These are phyloP conservation scores for Manis crassicaudata DNA, from an alignment of 2,797 vertebrate genomes.

Conservation along the genomic window DNA sequence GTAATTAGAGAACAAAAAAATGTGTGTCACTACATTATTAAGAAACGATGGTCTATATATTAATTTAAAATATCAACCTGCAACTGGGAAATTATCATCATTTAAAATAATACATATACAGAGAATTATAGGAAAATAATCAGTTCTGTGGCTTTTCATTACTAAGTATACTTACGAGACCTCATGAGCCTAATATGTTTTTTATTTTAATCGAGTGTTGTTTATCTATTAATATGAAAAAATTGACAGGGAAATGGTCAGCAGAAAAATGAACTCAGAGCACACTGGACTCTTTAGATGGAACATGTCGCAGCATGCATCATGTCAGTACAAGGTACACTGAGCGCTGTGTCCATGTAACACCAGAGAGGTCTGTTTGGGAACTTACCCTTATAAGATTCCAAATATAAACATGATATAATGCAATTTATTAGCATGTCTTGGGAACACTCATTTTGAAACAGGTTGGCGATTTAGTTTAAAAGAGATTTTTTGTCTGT, in stretches of 20 bases:
- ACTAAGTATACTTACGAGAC: constrained; percentile 53
- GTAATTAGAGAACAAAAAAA: constrained; percentile 81
- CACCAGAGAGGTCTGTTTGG: neutral
- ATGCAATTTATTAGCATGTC: neutral
- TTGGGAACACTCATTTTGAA: constrained; percentile 28
- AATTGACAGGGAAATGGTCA: constrained; percentile 64
- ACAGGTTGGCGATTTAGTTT: neutral
- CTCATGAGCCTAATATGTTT: constrained; percentile 71
- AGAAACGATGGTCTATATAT: constrained; percentile 76
- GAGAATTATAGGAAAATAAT: constrained; percentile 70
- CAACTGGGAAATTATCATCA: neutral
- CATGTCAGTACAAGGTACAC: constrained; percentile 42
- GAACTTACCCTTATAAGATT: neutral
- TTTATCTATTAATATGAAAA: constrained; percentile 68
- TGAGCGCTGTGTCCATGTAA: neutral
- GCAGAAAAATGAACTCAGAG: constrained; percentile 24
- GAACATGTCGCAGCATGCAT: constrained; percentile 53
- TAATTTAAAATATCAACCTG: constrained; percentile 78
- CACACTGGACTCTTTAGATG: constrained; percentile 67
- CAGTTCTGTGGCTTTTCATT: constrained; percentile 66
- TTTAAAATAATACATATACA: constrained; percentile 68
- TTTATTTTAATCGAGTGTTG: constrained; percentile 49
- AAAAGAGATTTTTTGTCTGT: constrained; percentile 38
- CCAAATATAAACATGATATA: neutral
- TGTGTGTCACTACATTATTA: constrained; percentile 80